Evolutionary conservation across 2,797 vertebrate species (phyloP), one percentile per base, ranked within the genome.

Genomic region (Pteropus rufus): DNA sequence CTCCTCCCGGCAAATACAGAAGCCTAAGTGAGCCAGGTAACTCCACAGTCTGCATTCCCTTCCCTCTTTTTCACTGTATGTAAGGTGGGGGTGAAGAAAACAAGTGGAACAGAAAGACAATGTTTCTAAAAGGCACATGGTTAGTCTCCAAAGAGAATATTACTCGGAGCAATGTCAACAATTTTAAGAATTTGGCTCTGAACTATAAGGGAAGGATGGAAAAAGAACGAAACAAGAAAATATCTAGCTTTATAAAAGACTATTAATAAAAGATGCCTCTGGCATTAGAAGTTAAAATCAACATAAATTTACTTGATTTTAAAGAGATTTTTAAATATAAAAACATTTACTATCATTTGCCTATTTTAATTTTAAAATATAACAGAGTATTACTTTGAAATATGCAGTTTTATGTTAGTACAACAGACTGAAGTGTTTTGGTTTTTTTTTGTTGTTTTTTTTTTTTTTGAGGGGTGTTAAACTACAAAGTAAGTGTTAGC

Each of bases 231-330:
- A 73, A 62, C 21, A 75, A 39, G 26, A 1, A 83, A 73, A 46
- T 2, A 18, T 12, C 24, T 34, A 54, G 36, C 16, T 84, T 49
- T 56, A 46, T 29, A 49, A 56, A 46, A 34, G 46, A 46, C 21
- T 24, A 95, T 18, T 58, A 73, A 41, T 34, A 34, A 76, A 44
- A 65, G 23, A 26, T 10, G 60, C 6, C 44, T 67, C 26, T 49
- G 34, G 9, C 69, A 87, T 39, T 58, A 69, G 46, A 85, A 91
- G 46, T 11, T 41, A 64, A 77, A 91, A 41, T 73, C 64, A 83
- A 92, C 15, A 67, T 39, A 67, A 92, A 92, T 52, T 87, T 64
- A 79, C 44, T 89, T 69, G 23, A n/a, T 84, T 88, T 49, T 41
- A 24, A 67, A 89, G 26, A 85, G 16, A 79, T 80, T 31, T 93